Evolutionary conservation across 2,888 invertebrate species (phyloP), one percentile per base, ranked within the genome.

Genomic region (Watsonalla binaria): DNA sequence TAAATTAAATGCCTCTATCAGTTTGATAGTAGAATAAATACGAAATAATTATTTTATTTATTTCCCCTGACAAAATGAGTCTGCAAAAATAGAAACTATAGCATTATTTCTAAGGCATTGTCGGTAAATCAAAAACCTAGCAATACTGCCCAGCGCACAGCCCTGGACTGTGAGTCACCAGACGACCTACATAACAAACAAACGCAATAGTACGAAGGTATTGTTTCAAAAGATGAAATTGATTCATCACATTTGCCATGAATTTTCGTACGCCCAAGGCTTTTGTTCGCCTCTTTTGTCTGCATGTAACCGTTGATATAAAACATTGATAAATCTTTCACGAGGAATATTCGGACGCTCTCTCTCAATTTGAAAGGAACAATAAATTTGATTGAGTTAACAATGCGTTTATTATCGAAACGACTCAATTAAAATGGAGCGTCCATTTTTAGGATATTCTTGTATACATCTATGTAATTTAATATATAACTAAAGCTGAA

Each of bases 201-300:
- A 58, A 33, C 57, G 46, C 33, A 54, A 57, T 51, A 51, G 61
- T 65, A 51, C 24, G 61, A 65, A 63, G 61, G 65, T 68, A 74
- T 77, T 78, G 76, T 79, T 75, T 69, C 61, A 62, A 59, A 61
- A 61, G 51, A 63, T 60, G 59, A 67, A 24, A 74, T 76, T 70
- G 67, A 73, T 63, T 66, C 60, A 62, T 71, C 64, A 66, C 60
- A 56, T 62, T 61, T 56, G 54, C 61, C 56, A 64, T 56, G 59
- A 57, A 65, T 57, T 60, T 57, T 54, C 55, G 50, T 58, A 52
- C 45, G n/a, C 48, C 42, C 63, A 67, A 64, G 60, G 54, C 54
- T 58, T 63, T 69, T 66, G 65, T 65, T 61, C 59, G 33, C 37
- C 48, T 53, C 54, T 57, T 59, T 62, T 58, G 57, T 53, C 11